phyloP scores from a whole-genome alignment of 1,140 invertebrate species.

The Bradysia coprophila region DNA sequence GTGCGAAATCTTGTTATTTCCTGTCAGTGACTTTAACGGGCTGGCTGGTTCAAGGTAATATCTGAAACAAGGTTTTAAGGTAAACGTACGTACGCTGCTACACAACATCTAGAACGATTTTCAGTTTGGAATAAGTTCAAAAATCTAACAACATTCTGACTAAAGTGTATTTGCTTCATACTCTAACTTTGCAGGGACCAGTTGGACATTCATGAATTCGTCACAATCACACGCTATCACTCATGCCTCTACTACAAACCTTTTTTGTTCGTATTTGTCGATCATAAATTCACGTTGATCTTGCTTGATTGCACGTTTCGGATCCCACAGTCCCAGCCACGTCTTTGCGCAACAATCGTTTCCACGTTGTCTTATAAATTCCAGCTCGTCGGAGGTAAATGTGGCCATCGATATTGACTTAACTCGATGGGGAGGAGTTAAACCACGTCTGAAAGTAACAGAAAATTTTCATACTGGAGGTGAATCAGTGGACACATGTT shows the following conservation, averaged over 20 bases:
- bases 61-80: conserved; percentile 14
- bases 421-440: conserved; percentile 92
- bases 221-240: too few relatives aligned
- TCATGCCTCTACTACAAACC: too few relatives aligned
- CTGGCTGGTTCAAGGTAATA: conserved; percentile 47
- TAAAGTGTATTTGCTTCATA: too few relatives aligned
- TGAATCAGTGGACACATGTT: too few relatives aligned
- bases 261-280: conserved; percentile 84
- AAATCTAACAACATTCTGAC: too few relatives aligned
- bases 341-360: conserved; percentile 86
- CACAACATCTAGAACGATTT: too few relatives aligned
- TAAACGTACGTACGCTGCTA: too few relatives aligned
- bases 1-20: too few relatives aligned
- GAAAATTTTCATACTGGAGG: too few relatives aligned
- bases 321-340: conserved; percentile 79
- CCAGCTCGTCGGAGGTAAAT: conserved; percentile 90
- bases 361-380: conserved; percentile 72
- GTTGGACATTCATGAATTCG: too few relatives aligned
- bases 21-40: conserved; percentile 24
- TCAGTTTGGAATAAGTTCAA: too few relatives aligned
- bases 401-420: conserved; percentile 99
- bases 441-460: conserved; percentile 84
- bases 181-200: too few relatives aligned
- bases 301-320: conserved; percentile 35
- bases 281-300: conserved; percentile 85